A percentile compares a stretch with the other conserved stretches of the same genome.
Evolutionary conservation across 2,113 vertebrate genomes (phyloP).

Genomic region (Verasper variegatus): DNA sequence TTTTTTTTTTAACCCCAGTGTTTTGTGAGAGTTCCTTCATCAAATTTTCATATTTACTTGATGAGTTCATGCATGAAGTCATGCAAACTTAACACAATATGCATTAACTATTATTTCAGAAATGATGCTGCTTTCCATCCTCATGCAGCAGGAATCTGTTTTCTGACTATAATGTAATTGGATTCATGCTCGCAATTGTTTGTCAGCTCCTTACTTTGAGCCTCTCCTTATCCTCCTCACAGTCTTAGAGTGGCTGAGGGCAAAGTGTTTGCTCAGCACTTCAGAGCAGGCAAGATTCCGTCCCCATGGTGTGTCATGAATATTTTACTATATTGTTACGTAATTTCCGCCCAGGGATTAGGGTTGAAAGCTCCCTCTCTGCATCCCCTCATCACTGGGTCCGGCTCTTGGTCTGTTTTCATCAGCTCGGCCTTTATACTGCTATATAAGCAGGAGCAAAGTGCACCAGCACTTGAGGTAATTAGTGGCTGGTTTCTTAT

Average conservation of each 20-base stretch:
- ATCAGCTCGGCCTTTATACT: conserved; percentile 46
- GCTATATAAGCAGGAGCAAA: conserved; percentile 62
- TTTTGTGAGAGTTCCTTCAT: conserved; percentile 8
- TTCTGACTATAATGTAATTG: conserved; percentile 4
- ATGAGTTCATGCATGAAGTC: conserved; percentile 4
- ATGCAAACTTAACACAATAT: background rate
- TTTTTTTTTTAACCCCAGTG: background rate
- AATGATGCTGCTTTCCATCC: background rate
- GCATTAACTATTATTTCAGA: conserved; percentile 1
- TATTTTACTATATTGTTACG: conserved; percentile 77
- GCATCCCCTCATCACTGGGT: conserved; percentile 48
- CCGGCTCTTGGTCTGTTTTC: conserved; percentile 53
- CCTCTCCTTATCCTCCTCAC: conserved; percentile 46
- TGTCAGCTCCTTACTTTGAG: conserved; percentile 35
- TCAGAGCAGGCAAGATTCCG: conserved; percentile 64
- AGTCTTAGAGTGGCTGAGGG: conserved; percentile 51
- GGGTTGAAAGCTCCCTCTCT: conserved; percentile 61
- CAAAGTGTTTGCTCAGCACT: conserved; percentile 79
- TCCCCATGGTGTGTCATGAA: conserved; percentile 73
- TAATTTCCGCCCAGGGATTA: conserved; percentile 65
- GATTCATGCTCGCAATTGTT: conserved; percentile 43
- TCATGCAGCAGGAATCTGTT: conserved; percentile 17
- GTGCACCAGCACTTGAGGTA: conserved; percentile 60
- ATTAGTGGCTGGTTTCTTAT: conserved; percentile 65
- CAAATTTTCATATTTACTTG: conserved; percentile 13